These are phyloP conservation scores for Colletes collaris DNA, from an alignment of 2,888 invertebrate species.

Conservation along the genomic window DNA sequence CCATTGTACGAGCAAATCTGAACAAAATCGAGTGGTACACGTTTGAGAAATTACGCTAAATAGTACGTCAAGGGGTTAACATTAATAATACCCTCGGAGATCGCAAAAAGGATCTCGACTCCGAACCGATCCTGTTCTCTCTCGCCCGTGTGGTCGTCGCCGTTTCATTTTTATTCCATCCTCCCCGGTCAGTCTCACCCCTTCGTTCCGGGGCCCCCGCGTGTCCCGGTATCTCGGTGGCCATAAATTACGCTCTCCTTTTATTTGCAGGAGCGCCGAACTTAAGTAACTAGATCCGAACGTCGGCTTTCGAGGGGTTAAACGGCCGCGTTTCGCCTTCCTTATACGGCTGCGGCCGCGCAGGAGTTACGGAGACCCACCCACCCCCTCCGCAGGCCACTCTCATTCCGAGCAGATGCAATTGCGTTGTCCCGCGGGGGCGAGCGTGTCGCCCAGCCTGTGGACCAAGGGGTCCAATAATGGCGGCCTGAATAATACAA, in stretches of 20 bases:
- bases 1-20: no score
- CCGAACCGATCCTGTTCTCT: not conserved
- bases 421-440: slow-evolving; percentile 75
- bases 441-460: slow-evolving; percentile 62
- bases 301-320: slow-evolving; percentile 65
- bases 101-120: no score
- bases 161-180: slow-evolving; percentile 50
- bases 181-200: slow-evolving; percentile 51
- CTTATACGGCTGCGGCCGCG: slow-evolving; percentile 49
- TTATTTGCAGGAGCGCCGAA: slow-evolving; percentile 67
- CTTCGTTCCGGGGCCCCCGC: slow-evolving; percentile 29
- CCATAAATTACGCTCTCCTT: slow-evolving; percentile 70
- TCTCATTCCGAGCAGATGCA: slow-evolving; percentile 72
- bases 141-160: not conserved
- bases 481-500: slow-evolving; percentile 72
- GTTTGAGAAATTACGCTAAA: no score
- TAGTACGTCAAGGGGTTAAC: no score
- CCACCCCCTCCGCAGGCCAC: slow-evolving; percentile 34
- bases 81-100: no score
- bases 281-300: slow-evolving; percentile 73
- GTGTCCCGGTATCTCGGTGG: slow-evolving; percentile 59
- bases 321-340: slow-evolving; percentile 59
- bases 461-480: slow-evolving; percentile 70
- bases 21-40: no score
- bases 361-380: slow-evolving; percentile 36